Percentiles rank a stretch among this genome's conserved stretches.
Conservation (phyloP, 2,888 invertebrate genomes). For the Oegoconia quadripuncta region DNA sequence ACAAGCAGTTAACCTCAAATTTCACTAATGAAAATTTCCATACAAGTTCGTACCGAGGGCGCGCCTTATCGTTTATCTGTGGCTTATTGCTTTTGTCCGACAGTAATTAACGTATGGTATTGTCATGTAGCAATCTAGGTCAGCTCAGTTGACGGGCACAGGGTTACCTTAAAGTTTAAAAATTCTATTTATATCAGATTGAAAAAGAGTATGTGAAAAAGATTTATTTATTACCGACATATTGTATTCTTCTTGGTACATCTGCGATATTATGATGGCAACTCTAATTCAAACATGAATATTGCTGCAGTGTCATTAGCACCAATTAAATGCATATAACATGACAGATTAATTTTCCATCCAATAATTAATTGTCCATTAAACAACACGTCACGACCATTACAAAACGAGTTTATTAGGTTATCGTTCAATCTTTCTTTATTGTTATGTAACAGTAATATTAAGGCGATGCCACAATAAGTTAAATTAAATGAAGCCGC, state of each 20-base stretch:
- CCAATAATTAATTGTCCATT: conserved; percentile 7
- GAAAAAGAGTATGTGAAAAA: not conserved
- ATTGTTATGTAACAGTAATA: conserved; percentile 40
- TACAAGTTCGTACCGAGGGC: conserved; percentile 44
- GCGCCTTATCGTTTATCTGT: conserved; percentile 71
- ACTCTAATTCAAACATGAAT: too few relatives aligned
- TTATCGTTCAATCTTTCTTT: conserved; percentile 39
- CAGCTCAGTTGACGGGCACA: conserved; percentile 12
- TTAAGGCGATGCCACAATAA: conserved; percentile 42
- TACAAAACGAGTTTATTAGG: conserved; percentile 31
- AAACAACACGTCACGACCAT: conserved; percentile 17
- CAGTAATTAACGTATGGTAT: conserved; percentile 54
- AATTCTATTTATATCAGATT: too few relatives aligned
- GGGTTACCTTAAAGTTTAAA: too few relatives aligned
- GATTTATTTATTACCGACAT: conserved; percentile 6
- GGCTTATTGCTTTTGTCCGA: conserved; percentile 49
- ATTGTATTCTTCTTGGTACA: too few relatives aligned
- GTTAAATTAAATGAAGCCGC: conserved; percentile 62
- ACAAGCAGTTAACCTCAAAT: conserved; percentile 71
- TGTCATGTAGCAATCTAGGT: conserved; percentile 9
- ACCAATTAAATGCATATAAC: not conserved
- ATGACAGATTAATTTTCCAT: not conserved
- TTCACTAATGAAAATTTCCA: conserved; percentile 74
- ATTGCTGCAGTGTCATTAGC: not conserved
- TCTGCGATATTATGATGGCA: too few relatives aligned